A percentile compares a stretch with the other conserved stretches of the same genome.
phyloP scores from a whole-genome alignment of 2,113 vertebrate genomes.

The Anseranas semipalmata region DNA sequence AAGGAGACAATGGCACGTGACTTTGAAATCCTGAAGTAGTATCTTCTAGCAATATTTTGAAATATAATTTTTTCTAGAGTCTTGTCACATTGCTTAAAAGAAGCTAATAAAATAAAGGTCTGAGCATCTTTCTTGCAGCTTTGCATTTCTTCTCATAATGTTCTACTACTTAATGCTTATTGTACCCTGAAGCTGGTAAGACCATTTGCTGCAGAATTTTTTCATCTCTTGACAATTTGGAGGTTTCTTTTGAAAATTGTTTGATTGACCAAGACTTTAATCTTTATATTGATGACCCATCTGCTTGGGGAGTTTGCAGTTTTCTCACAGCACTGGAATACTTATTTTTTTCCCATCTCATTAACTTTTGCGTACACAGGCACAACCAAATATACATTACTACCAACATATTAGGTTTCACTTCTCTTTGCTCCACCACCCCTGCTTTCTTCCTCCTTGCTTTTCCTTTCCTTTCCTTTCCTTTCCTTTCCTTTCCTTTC shows the following conservation, averaged over 20 bases:
- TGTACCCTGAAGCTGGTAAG: neutral
- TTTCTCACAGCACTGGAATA: neutral
- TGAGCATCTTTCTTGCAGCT: neutral
- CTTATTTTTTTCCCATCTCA: neutral
- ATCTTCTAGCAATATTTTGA: neutral
- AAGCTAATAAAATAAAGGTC: neutral
- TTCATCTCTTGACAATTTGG: neutral
- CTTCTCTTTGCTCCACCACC: neutral
- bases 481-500: neutral
- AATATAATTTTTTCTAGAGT: neutral
- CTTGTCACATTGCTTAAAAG: neutral
- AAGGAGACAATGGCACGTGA: fast-evolving
- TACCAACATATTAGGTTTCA: neutral
- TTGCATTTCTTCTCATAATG: neutral
- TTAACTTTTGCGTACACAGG: conserved; percentile 12
- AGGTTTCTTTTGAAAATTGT: conserved; percentile 8
- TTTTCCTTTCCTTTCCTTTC: neutral
- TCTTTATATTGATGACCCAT: conserved; percentile 31
- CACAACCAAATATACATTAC: neutral
- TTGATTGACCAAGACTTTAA: conserved; percentile 15
- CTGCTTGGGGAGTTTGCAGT: neutral
- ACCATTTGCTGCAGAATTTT: neutral
- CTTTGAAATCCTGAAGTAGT: neutral
- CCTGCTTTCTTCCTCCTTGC: neutral
- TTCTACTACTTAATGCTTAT: neutral